Evolutionary conservation across 2,888 invertebrate genomes (phyloP), one percentile per base, ranked within the genome.

Genomic region (Scaptodrosophila latifasciaeformis): DNA sequence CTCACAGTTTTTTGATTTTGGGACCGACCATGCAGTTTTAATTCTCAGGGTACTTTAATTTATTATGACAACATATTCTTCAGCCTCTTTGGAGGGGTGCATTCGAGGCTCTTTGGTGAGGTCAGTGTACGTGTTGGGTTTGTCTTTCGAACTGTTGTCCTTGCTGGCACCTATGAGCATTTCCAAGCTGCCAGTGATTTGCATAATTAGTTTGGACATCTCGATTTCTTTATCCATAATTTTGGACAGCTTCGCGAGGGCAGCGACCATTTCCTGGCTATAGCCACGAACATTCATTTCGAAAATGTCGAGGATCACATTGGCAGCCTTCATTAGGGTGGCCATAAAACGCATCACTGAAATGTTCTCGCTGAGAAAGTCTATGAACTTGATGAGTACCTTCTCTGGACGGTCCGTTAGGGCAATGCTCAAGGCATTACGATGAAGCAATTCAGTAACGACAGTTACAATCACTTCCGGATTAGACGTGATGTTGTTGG

Each of bases 391-490:
- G 4, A 88, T 87, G 21, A 96, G 86, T 1, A 90, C 89, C 62
- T 90, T 90, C 45, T 91, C 91, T 54, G 91, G 89, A 54, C 95
- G 88, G 1, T 92, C 93, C 39, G 90, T 89, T 39, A 97, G 86
- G 0, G 96, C 96, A 59, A 90, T 89, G 75, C 89, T 88, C 15
- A 99, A 86, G 0, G 92, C 94, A 82, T 92, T 91, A 50, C 97
- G 89, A 76, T 94, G 90, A n/a, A 93, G 91, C 59, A 98, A 87
- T 86, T 97, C 97, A 83, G 94, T 93, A 77, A 97, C 89, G 4
- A 97, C 88, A 45, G 92, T 90, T 27, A 95, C 91, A 1, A 95
- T 92, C 19, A 91, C 88, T 69, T 95, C 92, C 0, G 97, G 96
- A 31, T 85, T 88, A 79, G 90, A 91, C 30, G 88, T 89, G 1